These are phyloP conservation scores for Catharus ustulatus DNA, from an alignment of 2,797 vertebrate species.

Conservation along the genomic window DNA sequence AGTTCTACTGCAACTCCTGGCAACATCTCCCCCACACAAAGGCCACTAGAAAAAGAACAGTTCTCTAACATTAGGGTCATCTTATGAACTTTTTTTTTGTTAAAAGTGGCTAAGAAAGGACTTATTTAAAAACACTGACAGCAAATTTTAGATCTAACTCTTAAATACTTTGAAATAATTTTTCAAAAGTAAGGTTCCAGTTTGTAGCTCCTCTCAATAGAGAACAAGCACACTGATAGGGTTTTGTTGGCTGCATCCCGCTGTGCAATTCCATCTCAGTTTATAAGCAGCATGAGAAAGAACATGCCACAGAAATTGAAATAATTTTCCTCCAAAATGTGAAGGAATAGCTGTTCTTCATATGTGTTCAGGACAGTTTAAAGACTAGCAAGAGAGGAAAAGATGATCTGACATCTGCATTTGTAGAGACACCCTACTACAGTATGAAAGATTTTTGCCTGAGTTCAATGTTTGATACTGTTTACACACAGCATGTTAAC, in stretches of 20 bases:
- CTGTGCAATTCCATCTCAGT: constrained; percentile 40
- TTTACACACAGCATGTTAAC: background rate
- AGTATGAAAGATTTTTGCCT: background rate
- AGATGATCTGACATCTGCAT: background rate
- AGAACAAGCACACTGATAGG: constrained; percentile 8
- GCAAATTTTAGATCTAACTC: background rate
- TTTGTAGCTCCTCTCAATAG: constrained; percentile 5
- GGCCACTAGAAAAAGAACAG: background rate
- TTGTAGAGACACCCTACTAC: background rate
- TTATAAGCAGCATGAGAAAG: constrained; percentile 42
- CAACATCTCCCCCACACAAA: background rate
- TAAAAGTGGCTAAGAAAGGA: background rate
- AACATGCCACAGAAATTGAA: background rate
- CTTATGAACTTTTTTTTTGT: background rate
- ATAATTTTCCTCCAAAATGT: background rate
- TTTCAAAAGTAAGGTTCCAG: background rate
- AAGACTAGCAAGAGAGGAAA: background rate
- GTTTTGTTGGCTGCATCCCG: constrained; percentile 52
- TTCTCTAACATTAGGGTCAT: background rate
- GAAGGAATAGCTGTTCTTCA: background rate
- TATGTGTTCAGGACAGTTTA: background rate
- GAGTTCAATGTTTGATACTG: background rate
- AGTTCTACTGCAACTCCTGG: background rate
- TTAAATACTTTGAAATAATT: background rate
- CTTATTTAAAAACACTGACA: background rate